These are phyloP conservation scores for Lerista edwardsae DNA, from an alignment of 2,797 vertebrate species.

Conservation along the genomic window DNA sequence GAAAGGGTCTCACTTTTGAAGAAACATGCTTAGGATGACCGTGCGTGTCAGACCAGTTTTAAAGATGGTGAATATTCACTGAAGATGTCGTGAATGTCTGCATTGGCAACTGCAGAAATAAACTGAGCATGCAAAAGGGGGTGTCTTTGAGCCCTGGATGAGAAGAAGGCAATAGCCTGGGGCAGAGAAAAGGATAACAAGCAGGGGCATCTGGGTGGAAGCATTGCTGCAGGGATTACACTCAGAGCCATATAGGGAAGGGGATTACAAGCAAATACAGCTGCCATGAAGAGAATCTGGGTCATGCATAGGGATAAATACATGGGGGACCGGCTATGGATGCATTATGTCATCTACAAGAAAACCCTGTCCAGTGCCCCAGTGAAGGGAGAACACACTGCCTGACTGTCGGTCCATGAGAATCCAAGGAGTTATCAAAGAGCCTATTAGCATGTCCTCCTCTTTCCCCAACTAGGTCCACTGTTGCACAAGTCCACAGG, in stretches of 20 bases:
- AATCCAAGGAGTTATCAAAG: neutral
- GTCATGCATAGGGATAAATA: conserved; percentile 8
- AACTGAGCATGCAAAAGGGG: neutral
- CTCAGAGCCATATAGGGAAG: conserved; percentile 9
- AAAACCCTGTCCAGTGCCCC: neutral
- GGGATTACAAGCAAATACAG: conserved; percentile 37
- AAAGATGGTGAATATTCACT: neutral
- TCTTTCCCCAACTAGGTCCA: neutral
- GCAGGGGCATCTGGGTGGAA: conserved; percentile 18
- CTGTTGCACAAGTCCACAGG: neutral
- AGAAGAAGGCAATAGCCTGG: conserved; percentile 9
- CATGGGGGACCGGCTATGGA: neutral
- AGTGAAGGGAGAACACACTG: neutral
- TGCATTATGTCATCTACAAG: neutral
- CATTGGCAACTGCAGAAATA: neutral
- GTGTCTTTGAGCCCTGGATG: neutral
- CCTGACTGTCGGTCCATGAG: neutral
- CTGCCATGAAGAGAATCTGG: conserved; percentile 38
- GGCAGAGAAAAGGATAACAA: conserved; percentile 36
- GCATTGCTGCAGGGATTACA: conserved; percentile 19
- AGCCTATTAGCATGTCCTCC: too few species aligned
- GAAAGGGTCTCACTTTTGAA: neutral
- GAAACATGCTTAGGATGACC: neutral
- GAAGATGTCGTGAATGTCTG: neutral
- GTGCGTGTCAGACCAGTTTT: neutral